Conservation (phyloP, 2,113 vertebrate genomes). For the Crotophaga sulcirostris region DNA sequence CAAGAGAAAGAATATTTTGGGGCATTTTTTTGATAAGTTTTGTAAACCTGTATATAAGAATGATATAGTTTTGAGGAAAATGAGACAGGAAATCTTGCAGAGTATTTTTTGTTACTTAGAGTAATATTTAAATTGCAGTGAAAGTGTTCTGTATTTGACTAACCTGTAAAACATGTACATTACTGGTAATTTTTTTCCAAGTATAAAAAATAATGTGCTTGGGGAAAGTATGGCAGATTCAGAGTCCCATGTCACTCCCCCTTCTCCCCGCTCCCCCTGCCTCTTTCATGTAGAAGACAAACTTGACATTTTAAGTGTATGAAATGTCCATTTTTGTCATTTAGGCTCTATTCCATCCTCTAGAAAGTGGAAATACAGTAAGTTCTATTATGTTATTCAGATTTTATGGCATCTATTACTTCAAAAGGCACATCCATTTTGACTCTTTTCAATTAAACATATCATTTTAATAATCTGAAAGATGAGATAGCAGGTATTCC, state of each 20-base stretch:
- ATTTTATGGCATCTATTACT: background rate
- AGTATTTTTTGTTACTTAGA: background rate
- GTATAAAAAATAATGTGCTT: background rate
- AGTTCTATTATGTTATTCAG: background rate
- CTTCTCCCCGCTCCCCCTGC: background rate
- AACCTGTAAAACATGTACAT: background rate
- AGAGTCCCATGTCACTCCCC: fast-evolving
- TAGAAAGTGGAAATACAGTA: background rate
- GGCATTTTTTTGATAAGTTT: background rate
- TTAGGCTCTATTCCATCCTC: background rate
- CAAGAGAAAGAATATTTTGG: background rate
- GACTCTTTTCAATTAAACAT: background rate
- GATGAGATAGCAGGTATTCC: background rate
- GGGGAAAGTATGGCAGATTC: background rate
- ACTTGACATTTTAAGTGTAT: background rate
- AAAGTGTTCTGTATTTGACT: background rate
- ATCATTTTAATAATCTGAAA: background rate
- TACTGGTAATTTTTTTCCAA: background rate
- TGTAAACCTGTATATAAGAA: background rate
- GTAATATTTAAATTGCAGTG: background rate
- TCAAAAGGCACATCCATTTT: background rate
- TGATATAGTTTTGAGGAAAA: background rate
- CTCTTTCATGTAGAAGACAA: background rate
- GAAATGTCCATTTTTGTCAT: background rate
- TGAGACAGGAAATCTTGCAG: background rate